Base-by-base conservation (phyloP, 2,888 invertebrate genomes). In the Lobophora halterata region DNA sequence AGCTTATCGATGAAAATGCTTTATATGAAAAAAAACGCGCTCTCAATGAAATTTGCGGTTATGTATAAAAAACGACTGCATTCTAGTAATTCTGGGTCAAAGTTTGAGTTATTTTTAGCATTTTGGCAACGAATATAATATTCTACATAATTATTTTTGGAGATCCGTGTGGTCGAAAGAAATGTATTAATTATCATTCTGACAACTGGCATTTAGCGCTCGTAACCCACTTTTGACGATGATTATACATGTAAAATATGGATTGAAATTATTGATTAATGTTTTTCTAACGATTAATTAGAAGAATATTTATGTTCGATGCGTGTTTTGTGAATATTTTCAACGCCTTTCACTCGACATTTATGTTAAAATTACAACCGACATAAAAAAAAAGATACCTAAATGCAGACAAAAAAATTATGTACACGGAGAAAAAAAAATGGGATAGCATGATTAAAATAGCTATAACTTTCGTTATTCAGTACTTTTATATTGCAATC, bases 191-290 rank as follows among this genome's bases (percentile, higher is more conserved):
- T 47, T 45, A 47, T 41, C 45, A 40, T 16, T 42, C 29, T 37
- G 54, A 50, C 46, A 46, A 38, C 14, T 51, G 46, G 47, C 38
- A 54, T 54, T 56, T 52, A 45, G 28, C 46, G 32, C 17, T 38
- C 24, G 36, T 37, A 37, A 43, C 43, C 37, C 28, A 39, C 30
- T 35, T 44, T 24, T 44, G 12, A 14, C 6, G 28, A 24, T 35
- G 35, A 44, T 39, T 39, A 39, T 35, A 39, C 31, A 37, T 8
- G 10, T 30, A 10, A 46, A 26, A 37, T 41, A 37, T 41, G 19
- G 30, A 33, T 37, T 30, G 16, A 27, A 30, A 33, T 34, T 26
- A 40, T 23, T 34, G 41, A 46, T 37, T 20, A 26, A 46, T 40
- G 30, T 11, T 14, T 23, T 28, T 20, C 26, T 24, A 37, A 18